Percentiles rank a stretch among this genome's conserved stretches.
Conservation (phyloP, 2,888 invertebrate genomes). For the Allacma fusca region DNA sequence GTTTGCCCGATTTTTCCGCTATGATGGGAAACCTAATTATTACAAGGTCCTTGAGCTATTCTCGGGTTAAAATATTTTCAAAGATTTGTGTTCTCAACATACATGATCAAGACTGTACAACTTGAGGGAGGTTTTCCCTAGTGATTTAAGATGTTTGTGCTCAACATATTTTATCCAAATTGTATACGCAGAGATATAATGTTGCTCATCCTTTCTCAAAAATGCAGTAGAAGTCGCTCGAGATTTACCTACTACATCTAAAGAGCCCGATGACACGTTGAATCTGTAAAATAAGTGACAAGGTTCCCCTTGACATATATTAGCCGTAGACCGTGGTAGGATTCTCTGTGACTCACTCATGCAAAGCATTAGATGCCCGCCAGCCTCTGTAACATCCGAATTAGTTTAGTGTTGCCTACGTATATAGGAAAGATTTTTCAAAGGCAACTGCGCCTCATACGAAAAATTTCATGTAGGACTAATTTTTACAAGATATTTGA, state of each 20-base stretch:
- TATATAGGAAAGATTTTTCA: too few relatives aligned
- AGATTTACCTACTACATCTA: not conserved
- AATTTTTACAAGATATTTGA: not conserved
- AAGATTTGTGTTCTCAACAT: too few relatives aligned
- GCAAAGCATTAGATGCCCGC: not conserved
- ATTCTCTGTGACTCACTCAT: conserved; percentile 12
- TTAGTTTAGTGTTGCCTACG: too few relatives aligned
- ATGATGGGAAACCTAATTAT: too few relatives aligned
- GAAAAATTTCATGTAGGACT: not conserved
- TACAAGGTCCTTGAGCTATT: too few relatives aligned
- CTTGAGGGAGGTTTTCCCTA: conserved; percentile 3
- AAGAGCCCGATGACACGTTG: not conserved
- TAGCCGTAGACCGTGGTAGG: not conserved
- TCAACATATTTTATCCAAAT: conserved; percentile 11
- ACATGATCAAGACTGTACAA: not conserved
- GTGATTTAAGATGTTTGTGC: not conserved
- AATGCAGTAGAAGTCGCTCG: not conserved
- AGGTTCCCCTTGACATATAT: conserved; percentile 14
- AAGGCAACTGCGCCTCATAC: too few relatives aligned
- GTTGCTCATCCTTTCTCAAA: not conserved
- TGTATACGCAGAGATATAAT: not conserved
- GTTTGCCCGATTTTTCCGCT: too few relatives aligned
- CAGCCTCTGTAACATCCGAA: too few relatives aligned
- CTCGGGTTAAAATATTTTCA: too few relatives aligned
- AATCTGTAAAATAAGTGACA: not conserved